A percentile compares a stretch with the other conserved stretches of the same genome.
phyloP scores from a whole-genome alignment of 2,888 invertebrate species.

The Erannis defoliaria region DNA sequence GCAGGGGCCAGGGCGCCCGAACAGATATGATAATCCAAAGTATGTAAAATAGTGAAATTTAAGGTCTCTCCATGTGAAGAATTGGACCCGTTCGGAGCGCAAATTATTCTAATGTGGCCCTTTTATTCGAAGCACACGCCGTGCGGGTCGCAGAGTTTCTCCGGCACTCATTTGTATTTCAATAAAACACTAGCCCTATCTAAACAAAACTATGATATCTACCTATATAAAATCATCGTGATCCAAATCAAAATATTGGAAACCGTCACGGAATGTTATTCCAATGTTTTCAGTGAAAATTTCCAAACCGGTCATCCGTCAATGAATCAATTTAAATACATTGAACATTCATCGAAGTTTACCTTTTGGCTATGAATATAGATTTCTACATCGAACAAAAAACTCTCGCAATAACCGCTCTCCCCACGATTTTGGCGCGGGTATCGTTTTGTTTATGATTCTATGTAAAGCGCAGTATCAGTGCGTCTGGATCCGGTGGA shows the following conservation, averaged over 20 bases:
- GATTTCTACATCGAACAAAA: slow-evolving; percentile 60
- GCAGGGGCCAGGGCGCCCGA: slow-evolving; percentile 69
- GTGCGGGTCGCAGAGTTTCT: slow-evolving; percentile 71
- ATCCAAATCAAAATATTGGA: slow-evolving; percentile 54
- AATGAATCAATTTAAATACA: slow-evolving; percentile 81
- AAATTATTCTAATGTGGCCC: slow-evolving; percentile 86
- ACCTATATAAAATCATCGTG: slow-evolving; percentile 26
- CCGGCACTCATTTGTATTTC: slow-evolving; percentile 83
- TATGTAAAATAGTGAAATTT: slow-evolving; percentile 87
- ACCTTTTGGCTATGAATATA: slow-evolving; percentile 69
- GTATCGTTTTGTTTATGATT: slow-evolving; percentile 63
- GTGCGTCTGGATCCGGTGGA: slow-evolving; percentile 60
- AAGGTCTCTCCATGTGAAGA: slow-evolving; percentile 86
- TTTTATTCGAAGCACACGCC: slow-evolving; percentile 84
- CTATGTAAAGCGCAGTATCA: slow-evolving; percentile 64
- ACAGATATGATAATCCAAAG: slow-evolving; percentile 85
- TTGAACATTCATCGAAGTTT: slow-evolving; percentile 73
- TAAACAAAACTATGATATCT: slow-evolving; percentile 77
- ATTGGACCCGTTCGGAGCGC: slow-evolving; percentile 81
- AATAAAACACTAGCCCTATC: slow-evolving; percentile 85
- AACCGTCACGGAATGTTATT: slow-evolving; percentile 65
- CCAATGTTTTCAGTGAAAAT: slow-evolving; percentile 65
- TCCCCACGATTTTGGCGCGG: slow-evolving; percentile 50
- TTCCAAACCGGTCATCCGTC: slow-evolving; percentile 69
- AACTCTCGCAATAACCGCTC: slow-evolving; percentile 60